Conservation (phyloP, 2,888 invertebrate genomes). For the Crepidodera aurea region DNA sequence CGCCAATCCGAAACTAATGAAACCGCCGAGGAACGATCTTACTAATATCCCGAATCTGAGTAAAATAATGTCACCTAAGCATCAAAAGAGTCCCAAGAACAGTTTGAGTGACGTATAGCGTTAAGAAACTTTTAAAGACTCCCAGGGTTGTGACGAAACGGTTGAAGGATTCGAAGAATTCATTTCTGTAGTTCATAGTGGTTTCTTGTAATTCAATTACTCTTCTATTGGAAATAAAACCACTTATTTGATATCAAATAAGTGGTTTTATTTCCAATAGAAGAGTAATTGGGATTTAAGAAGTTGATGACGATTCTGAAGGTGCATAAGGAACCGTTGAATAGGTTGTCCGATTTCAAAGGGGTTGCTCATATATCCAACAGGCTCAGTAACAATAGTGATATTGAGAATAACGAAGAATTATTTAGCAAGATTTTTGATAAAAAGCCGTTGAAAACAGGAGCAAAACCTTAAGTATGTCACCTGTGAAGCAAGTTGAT, state of each 20-base stretch:
- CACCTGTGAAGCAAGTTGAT: conserved; percentile 28
- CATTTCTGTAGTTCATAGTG: too few relatives aligned
- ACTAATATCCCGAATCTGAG: conserved; percentile 27
- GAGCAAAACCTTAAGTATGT: conserved; percentile 31
- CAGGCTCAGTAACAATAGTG: conserved; percentile 34
- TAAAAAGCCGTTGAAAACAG: conserved; percentile 32
- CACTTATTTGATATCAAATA: too few relatives aligned
- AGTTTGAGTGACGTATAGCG: conserved; percentile 39
- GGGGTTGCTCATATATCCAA: conserved; percentile 46
- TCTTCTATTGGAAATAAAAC: too few relatives aligned
- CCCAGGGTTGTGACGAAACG: conserved; percentile 42
- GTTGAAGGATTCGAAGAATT: conserved; percentile 41
- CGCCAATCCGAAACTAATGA: conserved; percentile 42
- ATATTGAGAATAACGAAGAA: conserved; percentile 44
- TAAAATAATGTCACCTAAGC: conserved; percentile 8
- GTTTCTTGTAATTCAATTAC: too few relatives aligned
- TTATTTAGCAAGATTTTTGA: conserved; percentile 42
- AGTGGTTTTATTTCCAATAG: too few relatives aligned
- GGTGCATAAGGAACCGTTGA: conserved; percentile 33
- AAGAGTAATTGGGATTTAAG: conserved; percentile 63
- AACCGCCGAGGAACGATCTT: conserved; percentile 43
- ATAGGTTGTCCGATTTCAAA: conserved; percentile 43
- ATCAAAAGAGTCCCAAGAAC: conserved; percentile 39
- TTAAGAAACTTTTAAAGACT: conserved; percentile 45
- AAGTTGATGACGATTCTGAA: conserved; percentile 45